A percentile compares a stretch with the other conserved stretches of the same genome.
These are phyloP conservation scores for Mastomys natalensis DNA, from an alignment of 2,113 vertebrate genomes.

Conservation along the genomic window DNA sequence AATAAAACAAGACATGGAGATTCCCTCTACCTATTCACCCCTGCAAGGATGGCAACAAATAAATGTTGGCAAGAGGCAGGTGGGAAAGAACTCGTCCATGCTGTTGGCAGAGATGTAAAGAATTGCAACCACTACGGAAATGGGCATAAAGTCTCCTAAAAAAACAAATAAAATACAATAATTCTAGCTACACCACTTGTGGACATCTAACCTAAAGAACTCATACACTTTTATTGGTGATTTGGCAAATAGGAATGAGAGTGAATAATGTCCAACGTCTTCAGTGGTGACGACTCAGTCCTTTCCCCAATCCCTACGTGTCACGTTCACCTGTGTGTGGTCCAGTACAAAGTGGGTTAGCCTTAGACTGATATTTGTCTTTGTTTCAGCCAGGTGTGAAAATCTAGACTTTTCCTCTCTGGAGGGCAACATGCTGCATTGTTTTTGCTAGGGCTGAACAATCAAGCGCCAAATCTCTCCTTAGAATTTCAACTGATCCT, in stretches of 20 bases:
- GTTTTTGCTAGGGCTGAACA: slow-evolving; percentile 40
- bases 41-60: not conserved
- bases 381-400: slow-evolving; percentile 3
- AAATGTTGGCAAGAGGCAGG: not conserved
- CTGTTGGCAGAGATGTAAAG: not conserved
- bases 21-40: not conserved
- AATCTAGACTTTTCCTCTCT: not conserved
- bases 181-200: not conserved
- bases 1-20: not conserved
- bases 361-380: not conserved
- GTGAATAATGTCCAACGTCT: not conserved
- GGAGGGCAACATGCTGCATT: not conserved
- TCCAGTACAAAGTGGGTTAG: not conserved
- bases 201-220: not conserved
- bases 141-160: not conserved
- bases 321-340: not conserved
- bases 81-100: no score
- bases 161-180: not conserved
- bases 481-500: slow-evolving; percentile 29
- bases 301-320: rapidly evolving
- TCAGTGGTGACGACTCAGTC: not conserved
- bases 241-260: slow-evolving; percentile 32
- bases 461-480: slow-evolving; percentile 58
- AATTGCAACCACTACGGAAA: not conserved
- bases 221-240: not conserved